Evolutionary conservation across 2,888 invertebrate species (phyloP), one percentile per base, ranked within the genome.

Genomic region (Furcula furcula): DNA sequence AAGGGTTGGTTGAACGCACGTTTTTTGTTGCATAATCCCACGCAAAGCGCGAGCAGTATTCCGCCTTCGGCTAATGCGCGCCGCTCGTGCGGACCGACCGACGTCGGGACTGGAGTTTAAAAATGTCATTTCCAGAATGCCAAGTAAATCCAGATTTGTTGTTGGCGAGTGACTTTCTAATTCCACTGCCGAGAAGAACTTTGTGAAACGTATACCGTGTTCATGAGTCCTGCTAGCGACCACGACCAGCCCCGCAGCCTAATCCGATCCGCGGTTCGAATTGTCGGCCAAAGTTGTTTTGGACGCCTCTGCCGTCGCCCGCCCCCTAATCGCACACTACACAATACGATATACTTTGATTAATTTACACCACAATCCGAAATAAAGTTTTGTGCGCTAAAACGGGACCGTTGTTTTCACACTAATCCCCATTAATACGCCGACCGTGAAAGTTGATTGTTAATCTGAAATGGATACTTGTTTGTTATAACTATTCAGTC

Each of bases 151-250:
- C 85, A 76, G 81, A 86, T 86, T 83, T 83, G 83, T 78, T 82
- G 82, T 78, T 72, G 65, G 64, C 62, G 75, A 81, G 76, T 85
- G 87, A 84, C 86, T 88, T 85, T 79, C 84, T 87, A 87, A 87
- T 86, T 86, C 80, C 67, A 57, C 53, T 62, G 59, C 64, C 65
- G 57, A 58, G 69, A 68, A 71, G 78, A 87, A 87, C 79, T 87
- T 86, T 80, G 76, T 86, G 80, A 86, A 87, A 87, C 81, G 85
- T 83, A 85, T 85, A 77, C 78, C 76, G 77, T 86, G 87, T 87
- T 69, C 74, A 65, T 60, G 81, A 75, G 78, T 76, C 75, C 79
- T 79, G 81, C 56, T 64, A 70, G 76, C 73, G 81, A 82, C 87
- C 87, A 76, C 87, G 71, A 70, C 65, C 74, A 65, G 74, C 60